These are phyloP conservation scores for Schizopygopsis malacanthus DNA, from an alignment of 2,797 vertebrate species.

Conservation along the genomic window DNA sequence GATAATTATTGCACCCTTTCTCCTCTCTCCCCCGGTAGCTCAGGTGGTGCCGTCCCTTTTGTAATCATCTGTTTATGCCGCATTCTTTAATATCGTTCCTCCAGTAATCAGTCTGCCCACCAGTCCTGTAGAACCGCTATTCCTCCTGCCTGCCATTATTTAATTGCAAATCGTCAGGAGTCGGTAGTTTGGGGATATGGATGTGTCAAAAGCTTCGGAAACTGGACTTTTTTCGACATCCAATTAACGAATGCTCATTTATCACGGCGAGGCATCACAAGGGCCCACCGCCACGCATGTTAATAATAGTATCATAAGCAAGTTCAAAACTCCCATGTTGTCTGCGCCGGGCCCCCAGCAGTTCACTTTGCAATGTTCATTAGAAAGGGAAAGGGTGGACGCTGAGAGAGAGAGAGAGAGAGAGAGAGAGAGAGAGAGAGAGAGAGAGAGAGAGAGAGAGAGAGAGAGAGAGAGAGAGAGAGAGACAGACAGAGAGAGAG, in stretches of 20 bases:
- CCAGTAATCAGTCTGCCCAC: slow-evolving; percentile 79
- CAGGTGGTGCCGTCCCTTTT: slow-evolving; percentile 56
- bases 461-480: background rate
- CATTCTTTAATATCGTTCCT: slow-evolving; percentile 65
- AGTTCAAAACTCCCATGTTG: slow-evolving; percentile 57
- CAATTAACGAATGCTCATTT: slow-evolving; percentile 90
- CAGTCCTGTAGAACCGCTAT: slow-evolving; percentile 72
- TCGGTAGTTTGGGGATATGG: slow-evolving; percentile 59
- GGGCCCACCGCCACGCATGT: slow-evolving; percentile 68
- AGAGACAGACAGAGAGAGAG: slow-evolving; percentile 9
- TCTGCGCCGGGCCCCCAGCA: slow-evolving; percentile 32
- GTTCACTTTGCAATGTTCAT: slow-evolving; percentile 54
- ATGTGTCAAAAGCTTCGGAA: slow-evolving; percentile 61
- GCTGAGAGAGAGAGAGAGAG: slow-evolving; percentile 11
- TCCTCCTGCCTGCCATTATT: slow-evolving; percentile 72
- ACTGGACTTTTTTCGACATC: slow-evolving; percentile 74
- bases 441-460: background rate
- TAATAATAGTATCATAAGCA: slow-evolving; percentile 84
- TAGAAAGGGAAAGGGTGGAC: slow-evolving; percentile 48
- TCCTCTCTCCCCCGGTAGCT: slow-evolving; percentile 45
- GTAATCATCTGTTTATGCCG: slow-evolving; percentile 76
- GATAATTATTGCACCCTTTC: slow-evolving; percentile 24
- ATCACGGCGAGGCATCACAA: slow-evolving; percentile 76
- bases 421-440: slow-evolving; percentile 1
- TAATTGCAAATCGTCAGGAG: slow-evolving; percentile 80